These are phyloP conservation scores for Caranx ignobilis DNA, from an alignment of 2,113 vertebrate genomes.

Conservation along the genomic window DNA sequence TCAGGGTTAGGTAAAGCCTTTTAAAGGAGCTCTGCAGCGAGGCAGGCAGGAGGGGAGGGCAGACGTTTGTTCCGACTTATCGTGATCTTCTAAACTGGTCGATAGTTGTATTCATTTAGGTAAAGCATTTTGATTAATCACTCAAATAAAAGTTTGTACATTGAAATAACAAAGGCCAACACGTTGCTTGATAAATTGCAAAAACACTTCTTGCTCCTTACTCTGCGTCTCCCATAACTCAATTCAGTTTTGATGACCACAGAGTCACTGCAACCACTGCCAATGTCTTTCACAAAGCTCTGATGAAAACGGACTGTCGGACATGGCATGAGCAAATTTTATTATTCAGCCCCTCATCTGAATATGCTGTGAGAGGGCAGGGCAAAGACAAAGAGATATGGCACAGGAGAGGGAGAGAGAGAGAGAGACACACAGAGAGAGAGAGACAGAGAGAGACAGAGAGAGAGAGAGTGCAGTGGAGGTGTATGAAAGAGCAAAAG, in stretches of 20 bases:
- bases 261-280: slow-evolving; percentile 42
- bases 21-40: slow-evolving; percentile 18
- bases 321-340: slow-evolving; percentile 65
- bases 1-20: slow-evolving; percentile 48
- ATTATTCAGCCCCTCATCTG: slow-evolving; percentile 74
- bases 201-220: slow-evolving; percentile 1
- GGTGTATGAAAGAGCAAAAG: slow-evolving; percentile 49
- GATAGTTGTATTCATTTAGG: slow-evolving; percentile 26
- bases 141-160: neutral
- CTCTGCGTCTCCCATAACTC: slow-evolving; percentile 22
- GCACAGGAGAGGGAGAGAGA: slow-evolving; percentile 33
- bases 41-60: neutral
- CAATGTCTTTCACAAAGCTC: slow-evolving; percentile 51
- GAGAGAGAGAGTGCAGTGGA: slow-evolving; percentile 19
- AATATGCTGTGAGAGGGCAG: slow-evolving; percentile 69
- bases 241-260: slow-evolving; percentile 45
- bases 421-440: slow-evolving; percentile 49
- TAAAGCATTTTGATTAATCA: neutral
- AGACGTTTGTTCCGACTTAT: slow-evolving; percentile 11
- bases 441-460: slow-evolving; percentile 22
- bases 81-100: slow-evolving; percentile 37
- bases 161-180: slow-evolving; percentile 10
- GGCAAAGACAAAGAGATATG: slow-evolving; percentile 54
- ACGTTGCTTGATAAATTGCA: slow-evolving; percentile 13
- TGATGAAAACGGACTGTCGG: slow-evolving; percentile 55